Evolutionary conservation across 2,797 vertebrate species (phyloP).

Genomic region (Thamnophis elegans): DNA sequence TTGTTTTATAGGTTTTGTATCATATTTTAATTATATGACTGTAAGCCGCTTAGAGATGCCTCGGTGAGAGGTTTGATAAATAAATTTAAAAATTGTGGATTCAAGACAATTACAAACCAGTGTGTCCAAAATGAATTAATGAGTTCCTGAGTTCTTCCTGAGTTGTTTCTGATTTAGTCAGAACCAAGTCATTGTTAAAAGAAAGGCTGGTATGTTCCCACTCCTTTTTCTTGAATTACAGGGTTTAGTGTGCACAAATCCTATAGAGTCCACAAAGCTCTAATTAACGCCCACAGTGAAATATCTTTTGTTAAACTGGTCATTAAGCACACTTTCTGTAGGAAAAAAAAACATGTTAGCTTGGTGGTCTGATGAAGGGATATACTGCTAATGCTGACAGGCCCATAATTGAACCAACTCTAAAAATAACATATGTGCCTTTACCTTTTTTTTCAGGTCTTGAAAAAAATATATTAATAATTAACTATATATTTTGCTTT

Average conservation of each 20-base stretch:
- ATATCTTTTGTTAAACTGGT: slow-evolving; percentile 60
- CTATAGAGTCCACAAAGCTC: slow-evolving; percentile 56
- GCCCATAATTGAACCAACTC: slow-evolving; percentile 57
- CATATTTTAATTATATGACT: not conserved
- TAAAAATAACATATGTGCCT: slow-evolving; percentile 63
- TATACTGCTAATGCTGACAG: slow-evolving; percentile 55
- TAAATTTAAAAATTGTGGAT: not conserved
- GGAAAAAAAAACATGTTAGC: slow-evolving; percentile 56
- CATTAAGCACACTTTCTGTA: slow-evolving; percentile 67
- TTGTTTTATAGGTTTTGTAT: not conserved
- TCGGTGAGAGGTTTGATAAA: not conserved
- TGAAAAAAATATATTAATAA: slow-evolving; percentile 49
- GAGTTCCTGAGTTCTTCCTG: slow-evolving; percentile 29
- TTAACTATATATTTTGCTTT: slow-evolving; percentile 16
- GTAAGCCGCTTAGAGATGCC: not conserved
- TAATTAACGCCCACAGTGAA: slow-evolving; percentile 66
- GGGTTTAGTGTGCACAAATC: slow-evolving; percentile 60
- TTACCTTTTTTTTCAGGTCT: slow-evolving; percentile 48
- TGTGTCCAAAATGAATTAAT: not conserved
- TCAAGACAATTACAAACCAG: not conserved
- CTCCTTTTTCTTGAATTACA: slow-evolving; percentile 64
- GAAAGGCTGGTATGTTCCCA: slow-evolving; percentile 42
- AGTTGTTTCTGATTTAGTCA: slow-evolving; percentile 33
- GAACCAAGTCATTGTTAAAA: slow-evolving; percentile 48
- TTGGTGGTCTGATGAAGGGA: slow-evolving; percentile 67